phyloP scores from a whole-genome alignment of 1,140 invertebrate genomes.

The Drosophila varians region DNA sequence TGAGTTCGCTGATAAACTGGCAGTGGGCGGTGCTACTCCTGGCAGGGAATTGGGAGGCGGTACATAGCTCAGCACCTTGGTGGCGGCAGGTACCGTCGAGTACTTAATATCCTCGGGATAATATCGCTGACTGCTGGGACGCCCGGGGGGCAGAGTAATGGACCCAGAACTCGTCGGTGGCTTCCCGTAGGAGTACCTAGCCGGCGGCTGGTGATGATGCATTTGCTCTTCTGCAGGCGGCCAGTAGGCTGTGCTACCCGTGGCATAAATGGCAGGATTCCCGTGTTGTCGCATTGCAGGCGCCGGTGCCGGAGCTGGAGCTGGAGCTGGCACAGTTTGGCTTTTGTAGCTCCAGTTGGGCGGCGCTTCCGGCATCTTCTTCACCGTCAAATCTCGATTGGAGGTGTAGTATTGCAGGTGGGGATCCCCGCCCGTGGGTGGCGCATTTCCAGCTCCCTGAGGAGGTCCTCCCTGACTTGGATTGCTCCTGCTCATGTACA shows the following conservation, averaged over 20 bases:
- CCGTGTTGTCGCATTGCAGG: constrained; percentile 32
- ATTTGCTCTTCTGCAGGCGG: constrained; percentile 43
- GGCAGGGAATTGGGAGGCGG: constrained; percentile 11
- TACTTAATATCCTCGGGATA: constrained; percentile 63
- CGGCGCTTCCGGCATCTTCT: constrained; percentile 37
- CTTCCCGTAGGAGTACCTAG: constrained; percentile 45
- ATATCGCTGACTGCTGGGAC: constrained; percentile 30
- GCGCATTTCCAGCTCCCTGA: background rate
- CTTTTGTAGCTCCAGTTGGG: constrained; percentile 58
- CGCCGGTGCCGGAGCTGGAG: constrained; percentile 17
- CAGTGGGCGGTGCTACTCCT: constrained; percentile 7
- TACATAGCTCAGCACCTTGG: constrained; percentile 48
- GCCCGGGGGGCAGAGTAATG: background rate
- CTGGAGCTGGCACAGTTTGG: constrained; percentile 19
- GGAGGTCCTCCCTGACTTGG: constrained; percentile 3
- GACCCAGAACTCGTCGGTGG: background rate
- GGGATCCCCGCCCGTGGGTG: constrained; percentile 46
- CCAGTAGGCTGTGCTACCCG: constrained; percentile 40
- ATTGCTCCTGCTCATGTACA: constrained; percentile 39
- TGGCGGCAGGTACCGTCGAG: constrained; percentile 28
- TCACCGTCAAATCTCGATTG: constrained; percentile 58
- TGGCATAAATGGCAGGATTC: constrained; percentile 28
- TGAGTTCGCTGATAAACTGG: constrained; percentile 2
- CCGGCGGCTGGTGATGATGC: constrained; percentile 37
- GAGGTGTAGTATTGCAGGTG: constrained; percentile 73